These are phyloP conservation scores for Falcaria lacertinaria DNA, from an alignment of 2,888 invertebrate species.

Conservation along the genomic window DNA sequence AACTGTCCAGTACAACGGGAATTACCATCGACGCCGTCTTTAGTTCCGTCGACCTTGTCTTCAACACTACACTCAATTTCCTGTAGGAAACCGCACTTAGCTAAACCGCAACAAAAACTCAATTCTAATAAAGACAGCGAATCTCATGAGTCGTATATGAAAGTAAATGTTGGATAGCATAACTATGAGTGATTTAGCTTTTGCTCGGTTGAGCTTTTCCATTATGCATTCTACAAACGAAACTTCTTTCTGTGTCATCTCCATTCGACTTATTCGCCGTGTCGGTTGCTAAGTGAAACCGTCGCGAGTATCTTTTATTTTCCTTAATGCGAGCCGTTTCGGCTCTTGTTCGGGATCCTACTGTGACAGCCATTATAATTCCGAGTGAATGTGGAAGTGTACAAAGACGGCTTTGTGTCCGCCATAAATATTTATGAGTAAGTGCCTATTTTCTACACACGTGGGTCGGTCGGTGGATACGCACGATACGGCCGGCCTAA, in stretches of 20 bases:
- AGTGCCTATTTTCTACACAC: conserved; percentile 71
- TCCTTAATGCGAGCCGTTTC: conserved; percentile 69
- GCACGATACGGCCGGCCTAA: conserved; percentile 70
- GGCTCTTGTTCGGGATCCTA: conserved; percentile 72
- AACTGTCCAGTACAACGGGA: conserved; percentile 60
- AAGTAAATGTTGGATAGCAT: conserved; percentile 37
- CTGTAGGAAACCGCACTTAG: conserved; percentile 45
- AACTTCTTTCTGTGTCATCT: conserved; percentile 59
- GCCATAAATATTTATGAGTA: conserved; percentile 76
- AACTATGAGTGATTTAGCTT: conserved; percentile 22
- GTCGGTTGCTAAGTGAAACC: conserved; percentile 70
- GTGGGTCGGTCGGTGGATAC: conserved; percentile 72
- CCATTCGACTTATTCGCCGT: conserved; percentile 56
- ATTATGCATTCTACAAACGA: conserved; percentile 46
- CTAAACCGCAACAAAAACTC: conserved; percentile 43
- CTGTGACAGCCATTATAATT: conserved; percentile 77
- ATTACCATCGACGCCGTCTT: conserved; percentile 39
- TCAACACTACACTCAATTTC: conserved; percentile 51
- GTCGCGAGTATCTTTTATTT: conserved; percentile 67
- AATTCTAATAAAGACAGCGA: conserved; percentile 25
- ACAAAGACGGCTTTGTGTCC: conserved; percentile 71
- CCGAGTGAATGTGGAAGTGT: conserved; percentile 70
- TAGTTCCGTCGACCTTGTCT: conserved; percentile 34
- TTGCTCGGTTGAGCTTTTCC: conserved; percentile 29
- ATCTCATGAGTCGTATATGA: conserved; percentile 28